These are phyloP conservation scores for Pardosa pseudoannulata DNA, from an alignment of 2,888 invertebrate genomes.

Conservation along the genomic window DNA sequence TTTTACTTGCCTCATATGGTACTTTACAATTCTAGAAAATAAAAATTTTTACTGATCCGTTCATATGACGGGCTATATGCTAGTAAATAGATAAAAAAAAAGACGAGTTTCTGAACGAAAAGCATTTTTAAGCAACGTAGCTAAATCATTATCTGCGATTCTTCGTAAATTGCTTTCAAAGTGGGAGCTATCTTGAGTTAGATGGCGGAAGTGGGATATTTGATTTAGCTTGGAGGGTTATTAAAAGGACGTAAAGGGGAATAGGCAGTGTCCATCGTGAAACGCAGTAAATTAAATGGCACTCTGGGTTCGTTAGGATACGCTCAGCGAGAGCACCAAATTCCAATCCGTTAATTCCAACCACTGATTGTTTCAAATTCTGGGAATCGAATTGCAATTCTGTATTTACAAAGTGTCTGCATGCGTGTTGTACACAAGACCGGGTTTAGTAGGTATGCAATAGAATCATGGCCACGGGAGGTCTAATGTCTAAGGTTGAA, in stretches of 20 bases:
- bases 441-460: too few relatives aligned
- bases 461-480: too few relatives aligned
- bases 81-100: too few relatives aligned
- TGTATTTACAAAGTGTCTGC: too few relatives aligned
- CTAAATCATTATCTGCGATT: constrained; percentile 53
- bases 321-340: not conserved
- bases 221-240: constrained; percentile 22
- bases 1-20: too few relatives aligned
- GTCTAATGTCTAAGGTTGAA: too few relatives aligned
- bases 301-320: not conserved
- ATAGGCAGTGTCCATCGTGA: not conserved
- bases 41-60: too few relatives aligned
- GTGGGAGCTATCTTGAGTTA: constrained; percentile 43
- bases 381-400: too few relatives aligned
- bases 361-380: too few relatives aligned
- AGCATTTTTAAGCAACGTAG: constrained; percentile 27
- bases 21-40: too few relatives aligned
- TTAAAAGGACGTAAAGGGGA: constrained; percentile 31
- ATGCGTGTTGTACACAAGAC: too few relatives aligned
- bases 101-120: constrained; percentile 45
- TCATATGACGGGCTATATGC: too few relatives aligned
- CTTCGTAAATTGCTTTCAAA: constrained; percentile 65
- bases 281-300: not conserved
- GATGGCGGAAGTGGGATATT: constrained; percentile 23
- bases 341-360: not conserved